A percentile compares a stretch with the other conserved stretches of the same genome.
phyloP scores from a whole-genome alignment of 2,888 invertebrate genomes.

The Eurytoma californica region DNA sequence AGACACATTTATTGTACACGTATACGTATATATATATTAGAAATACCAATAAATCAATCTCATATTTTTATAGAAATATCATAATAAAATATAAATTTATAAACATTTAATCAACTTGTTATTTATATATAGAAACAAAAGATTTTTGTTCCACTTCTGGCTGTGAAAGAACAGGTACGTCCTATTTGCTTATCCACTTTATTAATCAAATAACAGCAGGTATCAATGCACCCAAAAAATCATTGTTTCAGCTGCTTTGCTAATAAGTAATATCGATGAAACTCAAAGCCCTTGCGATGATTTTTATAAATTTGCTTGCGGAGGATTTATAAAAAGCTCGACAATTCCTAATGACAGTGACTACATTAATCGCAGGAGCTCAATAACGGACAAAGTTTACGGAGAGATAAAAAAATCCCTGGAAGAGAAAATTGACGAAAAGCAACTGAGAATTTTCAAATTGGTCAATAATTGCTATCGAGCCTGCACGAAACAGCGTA shows the following conservation, averaged over 20 bases:
- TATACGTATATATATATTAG: no score
- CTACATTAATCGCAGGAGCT: constrained; percentile 27
- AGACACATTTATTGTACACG: no score
- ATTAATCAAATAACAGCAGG: neutral
- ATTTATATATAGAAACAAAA: neutral
- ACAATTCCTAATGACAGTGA: constrained; percentile 52
- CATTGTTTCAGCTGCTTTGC: neutral
- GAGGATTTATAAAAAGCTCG: constrained; percentile 48
- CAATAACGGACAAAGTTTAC: constrained; percentile 47
- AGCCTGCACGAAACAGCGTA: constrained; percentile 58
- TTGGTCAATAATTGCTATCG: constrained; percentile 54
- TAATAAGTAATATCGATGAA: neutral
- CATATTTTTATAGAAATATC: no score
- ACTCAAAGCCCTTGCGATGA: neutral
- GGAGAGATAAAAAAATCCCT: constrained; percentile 46
- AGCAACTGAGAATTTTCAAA: constrained; percentile 50
- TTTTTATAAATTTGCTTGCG: constrained; percentile 17
- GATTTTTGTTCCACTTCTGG: neutral
- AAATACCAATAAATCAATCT: no score
- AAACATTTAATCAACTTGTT: no score
- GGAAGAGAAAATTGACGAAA: constrained; percentile 34
- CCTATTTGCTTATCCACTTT: neutral
- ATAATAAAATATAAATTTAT: no score
- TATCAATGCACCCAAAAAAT: neutral
- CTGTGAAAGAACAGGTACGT: neutral